Conservation (phyloP, 30 jellyfish, hydroid and myxozoan genomes). For the Morbakka virulenta region DNA sequence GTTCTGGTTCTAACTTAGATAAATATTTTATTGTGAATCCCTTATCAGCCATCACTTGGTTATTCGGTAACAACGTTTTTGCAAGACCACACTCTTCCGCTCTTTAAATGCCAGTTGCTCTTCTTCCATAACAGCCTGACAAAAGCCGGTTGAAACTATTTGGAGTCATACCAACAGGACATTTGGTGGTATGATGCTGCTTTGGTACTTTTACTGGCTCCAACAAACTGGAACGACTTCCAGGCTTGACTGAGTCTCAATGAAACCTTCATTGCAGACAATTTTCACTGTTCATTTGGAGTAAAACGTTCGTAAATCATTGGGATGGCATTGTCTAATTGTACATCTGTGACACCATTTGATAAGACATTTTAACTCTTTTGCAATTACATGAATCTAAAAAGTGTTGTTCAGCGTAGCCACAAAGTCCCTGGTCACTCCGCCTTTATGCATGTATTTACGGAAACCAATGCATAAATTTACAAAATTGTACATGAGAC, state of each 20-base stretch:
- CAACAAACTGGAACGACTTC: constrained; percentile 31
- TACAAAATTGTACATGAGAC: too few species aligned
- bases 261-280: constrained; percentile 20
- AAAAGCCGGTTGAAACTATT: too few species aligned
- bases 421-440: too few species aligned
- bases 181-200: constrained; percentile 1
- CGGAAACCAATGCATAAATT: too few species aligned
- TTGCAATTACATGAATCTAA: constrained; percentile 24
- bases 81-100: too few species aligned
- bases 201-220: constrained; percentile 32
- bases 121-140: too few species aligned
- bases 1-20: too few species aligned
- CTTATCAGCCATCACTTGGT: too few species aligned
- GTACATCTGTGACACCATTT: constrained; percentile 22
- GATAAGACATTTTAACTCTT: constrained; percentile 10
- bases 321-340: constrained; percentile 3
- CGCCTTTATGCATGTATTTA: too few species aligned
- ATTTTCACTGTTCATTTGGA: constrained; percentile 36
- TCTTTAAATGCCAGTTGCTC: too few species aligned
- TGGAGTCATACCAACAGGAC: constrained; percentile 44
- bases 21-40: too few species aligned
- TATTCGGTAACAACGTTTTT: too few species aligned
- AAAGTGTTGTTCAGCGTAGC: constrained; percentile 8
- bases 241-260: constrained; percentile 34
- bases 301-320: constrained; percentile 6